A percentile compares a stretch with the other conserved stretches of the same genome.
These are phyloP conservation scores for Xenops minutus DNA, from an alignment of 2,797 vertebrate genomes.

Conservation along the genomic window DNA sequence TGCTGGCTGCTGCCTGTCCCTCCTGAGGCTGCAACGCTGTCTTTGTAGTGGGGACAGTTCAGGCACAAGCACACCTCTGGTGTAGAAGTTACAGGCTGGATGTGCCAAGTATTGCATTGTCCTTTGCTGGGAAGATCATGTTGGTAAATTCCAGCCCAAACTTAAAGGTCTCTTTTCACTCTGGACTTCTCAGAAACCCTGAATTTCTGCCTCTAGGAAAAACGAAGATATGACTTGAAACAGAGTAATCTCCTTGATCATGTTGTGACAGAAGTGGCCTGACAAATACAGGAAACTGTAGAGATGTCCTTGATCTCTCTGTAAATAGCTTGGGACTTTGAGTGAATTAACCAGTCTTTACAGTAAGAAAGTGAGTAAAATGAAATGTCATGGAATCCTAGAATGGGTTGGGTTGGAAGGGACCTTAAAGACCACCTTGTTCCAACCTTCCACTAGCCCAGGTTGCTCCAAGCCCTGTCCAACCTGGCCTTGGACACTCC, in stretches of 20 bases:
- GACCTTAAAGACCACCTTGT: background rate
- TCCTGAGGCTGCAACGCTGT: background rate
- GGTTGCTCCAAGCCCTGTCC: background rate
- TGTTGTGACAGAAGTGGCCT: background rate
- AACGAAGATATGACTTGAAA: background rate
- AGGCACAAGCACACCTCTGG: background rate
- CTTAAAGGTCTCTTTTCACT: background rate
- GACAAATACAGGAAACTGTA: background rate
- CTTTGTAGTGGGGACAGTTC: background rate
- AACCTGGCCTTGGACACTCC: background rate
- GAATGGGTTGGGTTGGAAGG: background rate
- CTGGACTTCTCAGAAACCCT: background rate
- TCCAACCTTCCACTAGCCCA: background rate
- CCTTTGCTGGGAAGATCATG: background rate
- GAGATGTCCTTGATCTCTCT: background rate
- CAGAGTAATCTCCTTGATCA: background rate
- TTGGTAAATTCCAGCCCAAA: background rate
- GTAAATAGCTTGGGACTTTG: background rate
- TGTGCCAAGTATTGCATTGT: background rate
- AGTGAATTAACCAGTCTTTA: background rate
- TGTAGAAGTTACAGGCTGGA: accelerated
- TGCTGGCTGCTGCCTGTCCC: background rate
- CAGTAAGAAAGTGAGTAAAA: background rate
- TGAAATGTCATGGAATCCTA: background rate
- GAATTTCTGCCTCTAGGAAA: background rate